These are phyloP conservation scores for Orthosia gracilis DNA, from an alignment of 2,888 invertebrate genomes.

Conservation along the genomic window DNA sequence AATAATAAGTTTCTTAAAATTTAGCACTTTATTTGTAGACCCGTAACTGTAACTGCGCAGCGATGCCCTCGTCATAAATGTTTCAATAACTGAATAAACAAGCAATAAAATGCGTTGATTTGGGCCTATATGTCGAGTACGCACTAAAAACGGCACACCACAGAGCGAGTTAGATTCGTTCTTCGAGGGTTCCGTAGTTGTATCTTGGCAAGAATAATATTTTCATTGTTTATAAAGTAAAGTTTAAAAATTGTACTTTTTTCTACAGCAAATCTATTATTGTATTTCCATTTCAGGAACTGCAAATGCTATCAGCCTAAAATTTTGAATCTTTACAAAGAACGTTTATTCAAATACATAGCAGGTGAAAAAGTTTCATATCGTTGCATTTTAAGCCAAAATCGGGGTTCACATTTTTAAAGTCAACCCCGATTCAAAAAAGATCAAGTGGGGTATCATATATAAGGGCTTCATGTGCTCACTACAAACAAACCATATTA, in stretches of 20 bases:
- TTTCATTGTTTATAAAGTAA: not conserved
- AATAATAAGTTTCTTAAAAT: too few relatives aligned
- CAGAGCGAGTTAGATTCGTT: not conserved
- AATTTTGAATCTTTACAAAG: not conserved
- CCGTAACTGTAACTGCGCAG: slow-evolving; percentile 25
- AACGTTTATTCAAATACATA: too few relatives aligned
- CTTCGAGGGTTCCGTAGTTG: not conserved
- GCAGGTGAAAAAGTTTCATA: too few relatives aligned
- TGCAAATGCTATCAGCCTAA: not conserved
- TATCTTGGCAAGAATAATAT: not conserved
- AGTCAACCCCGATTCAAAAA: too few relatives aligned
- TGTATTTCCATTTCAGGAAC: not conserved
- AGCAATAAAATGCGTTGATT: not conserved
- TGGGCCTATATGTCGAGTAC: not conserved
- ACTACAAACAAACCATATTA: too few relatives aligned
- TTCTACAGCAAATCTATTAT: not conserved
- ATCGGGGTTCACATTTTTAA: too few relatives aligned
- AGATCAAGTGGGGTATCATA: too few relatives aligned
- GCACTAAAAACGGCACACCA: not conserved
- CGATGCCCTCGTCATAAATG: not conserved
- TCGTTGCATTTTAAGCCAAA: too few relatives aligned
- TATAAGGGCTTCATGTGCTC: too few relatives aligned
- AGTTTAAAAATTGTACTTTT: not conserved
- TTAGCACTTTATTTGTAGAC: too few relatives aligned
- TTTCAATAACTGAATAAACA: slow-evolving; percentile 13